Evolutionary conservation across 92 coral and sea anemone genomes (phyloP), one percentile per base, ranked within the genome.

Genomic region (Galaxea fascicularis): DNA sequence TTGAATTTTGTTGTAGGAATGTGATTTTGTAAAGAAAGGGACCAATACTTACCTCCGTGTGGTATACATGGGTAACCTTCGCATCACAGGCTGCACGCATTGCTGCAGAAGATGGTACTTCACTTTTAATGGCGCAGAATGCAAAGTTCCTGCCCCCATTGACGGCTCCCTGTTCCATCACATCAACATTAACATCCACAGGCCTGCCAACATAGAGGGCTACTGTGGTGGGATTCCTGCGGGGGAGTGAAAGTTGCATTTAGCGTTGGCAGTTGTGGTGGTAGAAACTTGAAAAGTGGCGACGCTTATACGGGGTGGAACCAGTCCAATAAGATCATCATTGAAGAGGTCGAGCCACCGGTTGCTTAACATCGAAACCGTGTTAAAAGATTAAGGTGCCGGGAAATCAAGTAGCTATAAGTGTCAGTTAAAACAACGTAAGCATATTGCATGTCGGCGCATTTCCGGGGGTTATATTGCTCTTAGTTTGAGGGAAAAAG

Each of bases 241-340:
- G 28, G 84, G 84, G 20, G 14, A 10, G 39, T 78, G 51, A 16
- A 22, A 25, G 84, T 78, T 16, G 84, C 74, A 11, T 52, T 60
- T 8, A 41, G 46, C 29, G 72, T 78, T 45, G 83, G 83, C 27
- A 78, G 31, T 16, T 78, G 83, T 49, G 70, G 27, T 11, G 70
- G 70, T 1, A 6, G 41, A 35, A 35, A 35, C 41, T 6, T 35
- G 6, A 35, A 35, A 35, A 35, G 41, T 6, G 41, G 41, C 6
- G 41, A 35, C 41, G 41, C 41, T 35, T 35, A 35, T 35, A 35
- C 41, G 3, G 41, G 41, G 2, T 35, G 41, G 41, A 35, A 35
- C 41, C 41, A 35, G 41, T 35, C 41, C 41, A 35, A 35, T 6
- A 35, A 35, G 6, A 6, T 35, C 41, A 35, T 35, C 41, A 35